Base-by-base conservation (phyloP, 2,797 vertebrate genomes). In the Arnoldichthys spilopterus region DNA sequence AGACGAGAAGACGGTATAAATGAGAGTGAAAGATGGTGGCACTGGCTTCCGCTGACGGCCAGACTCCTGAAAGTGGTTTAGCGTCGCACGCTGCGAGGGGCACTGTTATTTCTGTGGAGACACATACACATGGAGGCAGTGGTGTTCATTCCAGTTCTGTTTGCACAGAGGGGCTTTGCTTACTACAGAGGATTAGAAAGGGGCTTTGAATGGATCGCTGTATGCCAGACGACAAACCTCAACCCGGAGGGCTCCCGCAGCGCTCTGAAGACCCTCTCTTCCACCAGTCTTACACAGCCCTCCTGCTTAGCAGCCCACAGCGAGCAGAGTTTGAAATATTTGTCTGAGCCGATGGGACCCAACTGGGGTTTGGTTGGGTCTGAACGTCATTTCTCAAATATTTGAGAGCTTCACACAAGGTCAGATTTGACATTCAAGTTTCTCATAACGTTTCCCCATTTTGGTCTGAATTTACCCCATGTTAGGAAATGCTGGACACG, bases 131-230 rank as follows among this genome's bases (percentile, higher is more conserved):
- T 26, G 72, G 53, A 77, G 71, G 76, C 53, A 54, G 47, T 56
- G 74, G 61, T 84, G 82, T 85, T 68, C 85, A 86, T 89, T 89
- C 84, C 87, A 90, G 83, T 85, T 85, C 76, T 91, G 87, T 91
- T 91, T 89, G 85, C 83, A 84, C 81, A 92, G 89, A 91, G 77
- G 66, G 84, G 79, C 83, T 87, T 70, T 80, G 86, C 88, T 86
- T 74, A 76, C 76, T 68, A 54, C 78, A 85, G 79, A 61, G 56
- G 84, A 87, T 85, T 83, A 87, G 80, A 79, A 7, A 51, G 82
- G 86, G 76, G 66, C 61, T 80, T 77, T 64, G 34, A 43, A 32
- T 34, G 64, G 84, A 71, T 86, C 83, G 74, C 79, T 76, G 71
- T 83, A 81, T 77, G 75, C 79, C 56, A 80, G 76, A 84, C 58